Base-by-base conservation (phyloP, 2,888 invertebrate genomes). In the Anticlea derivata region DNA sequence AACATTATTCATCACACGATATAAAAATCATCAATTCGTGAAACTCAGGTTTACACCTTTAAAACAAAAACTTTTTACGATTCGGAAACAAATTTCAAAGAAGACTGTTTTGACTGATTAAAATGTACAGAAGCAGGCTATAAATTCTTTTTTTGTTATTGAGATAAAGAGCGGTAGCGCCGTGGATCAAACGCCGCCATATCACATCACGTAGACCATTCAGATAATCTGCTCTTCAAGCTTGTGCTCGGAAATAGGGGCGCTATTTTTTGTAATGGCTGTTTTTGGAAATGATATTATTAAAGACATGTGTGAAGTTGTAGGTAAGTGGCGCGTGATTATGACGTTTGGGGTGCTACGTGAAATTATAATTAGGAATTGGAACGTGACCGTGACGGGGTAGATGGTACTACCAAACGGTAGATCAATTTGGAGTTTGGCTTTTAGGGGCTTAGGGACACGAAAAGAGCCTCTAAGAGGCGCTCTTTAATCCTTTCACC, bases 151-250 rank as follows among this genome's bases (percentile, higher is more conserved):
- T 75, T 77, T 74, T 74, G 80, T 81, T 80, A 83, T 78, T 82
- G 60, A 61, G 80, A 83, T 82, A 84, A 79, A 84, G 61, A 63
- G 70, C 83, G 83, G 84, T 77, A 71, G 78, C 80, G 78, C 76
- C 73, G 58, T 51, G 70, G 74, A 77, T 85, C 88, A 88, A 88
- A 88, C 72, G 81, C 17, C 58, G 65, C 55, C 65, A 62, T 66
- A 75, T 82, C 89, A 88, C 89, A 75, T 82, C 89, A 88, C 89
- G 88, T 87, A 80, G 60, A 86, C 71, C 86, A 80, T 86, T 81
- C 72, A 86, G 83, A 83, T 86, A 82, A 80, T 80, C 70, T 73
- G 58, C 62, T 33, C 33, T 29, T 34, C 49, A 38, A 38, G 44
- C 35, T 47, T 33, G 65, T 63, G 65, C 65, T 30, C 34, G 10